A percentile compares a stretch with the other conserved stretches of the same genome.
These are phyloP conservation scores for Aplysina aerophoba DNA, from an alignment of 37 sponge, comb jelly and placozoan genomes.

Conservation along the genomic window DNA sequence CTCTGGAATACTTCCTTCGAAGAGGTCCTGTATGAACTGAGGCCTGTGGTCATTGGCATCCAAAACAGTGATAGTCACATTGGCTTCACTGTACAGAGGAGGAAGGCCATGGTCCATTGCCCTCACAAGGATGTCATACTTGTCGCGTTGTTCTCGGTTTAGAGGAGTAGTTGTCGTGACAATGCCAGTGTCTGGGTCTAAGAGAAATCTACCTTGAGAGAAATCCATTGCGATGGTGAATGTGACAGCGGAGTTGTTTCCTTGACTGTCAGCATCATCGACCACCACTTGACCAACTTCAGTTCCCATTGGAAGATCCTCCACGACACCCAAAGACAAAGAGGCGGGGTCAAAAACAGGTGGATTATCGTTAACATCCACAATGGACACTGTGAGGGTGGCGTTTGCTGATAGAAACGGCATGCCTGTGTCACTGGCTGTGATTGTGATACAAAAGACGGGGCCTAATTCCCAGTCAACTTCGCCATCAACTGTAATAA, in stretches of 20 bases:
- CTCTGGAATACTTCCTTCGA: slow-evolving; percentile 41
- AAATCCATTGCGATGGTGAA: slow-evolving; percentile 53
- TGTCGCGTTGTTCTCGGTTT: slow-evolving; percentile 46
- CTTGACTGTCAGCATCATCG: slow-evolving; percentile 55
- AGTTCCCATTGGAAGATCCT: slow-evolving; percentile 46
- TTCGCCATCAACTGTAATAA: slow-evolving; percentile 38
- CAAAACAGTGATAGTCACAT: slow-evolving; percentile 41
- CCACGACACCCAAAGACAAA: slow-evolving; percentile 46
- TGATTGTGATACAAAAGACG: slow-evolving; percentile 23
- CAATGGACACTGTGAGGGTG: slow-evolving; percentile 43
- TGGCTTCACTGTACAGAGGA: slow-evolving; percentile 42
- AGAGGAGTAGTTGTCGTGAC: slow-evolving; percentile 47
- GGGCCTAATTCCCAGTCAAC: slow-evolving; percentile 65
- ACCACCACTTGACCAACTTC: slow-evolving; percentile 42
- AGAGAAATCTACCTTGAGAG: slow-evolving; percentile 41
- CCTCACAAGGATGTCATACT: slow-evolving; percentile 50
- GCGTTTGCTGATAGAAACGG: slow-evolving; percentile 40
- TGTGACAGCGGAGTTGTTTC: slow-evolving; percentile 55
- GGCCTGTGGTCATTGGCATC: slow-evolving; percentile 74
- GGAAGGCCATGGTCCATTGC: slow-evolving; percentile 66
- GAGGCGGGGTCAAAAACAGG: slow-evolving; percentile 51
- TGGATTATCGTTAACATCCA: slow-evolving; percentile 69
- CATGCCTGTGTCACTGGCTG: slow-evolving; percentile 53
- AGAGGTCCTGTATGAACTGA: slow-evolving; percentile 32
- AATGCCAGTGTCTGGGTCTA: slow-evolving; percentile 46